Percentiles rank a stretch among this genome's conserved stretches.
Evolutionary conservation across 2,888 invertebrate genomes (phyloP).

Genomic region (Capitulum mitella): DNA sequence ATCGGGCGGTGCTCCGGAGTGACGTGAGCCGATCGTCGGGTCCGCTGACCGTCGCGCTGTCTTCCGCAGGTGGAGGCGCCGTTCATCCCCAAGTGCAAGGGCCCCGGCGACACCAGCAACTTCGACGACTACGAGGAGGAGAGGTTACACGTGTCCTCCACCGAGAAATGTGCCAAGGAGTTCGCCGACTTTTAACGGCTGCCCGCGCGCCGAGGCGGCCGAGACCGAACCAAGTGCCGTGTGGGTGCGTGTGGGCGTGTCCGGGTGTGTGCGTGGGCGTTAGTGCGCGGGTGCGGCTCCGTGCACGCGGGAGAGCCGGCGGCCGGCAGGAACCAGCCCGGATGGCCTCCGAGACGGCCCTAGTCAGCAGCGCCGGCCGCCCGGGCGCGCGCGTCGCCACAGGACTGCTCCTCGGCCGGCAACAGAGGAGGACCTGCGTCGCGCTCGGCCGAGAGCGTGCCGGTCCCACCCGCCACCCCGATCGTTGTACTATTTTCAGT

Average conservation of each 20-base stretch:
- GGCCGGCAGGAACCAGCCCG: neutral
- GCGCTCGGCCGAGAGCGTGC: neutral
- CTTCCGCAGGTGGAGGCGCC: conserved; percentile 93
- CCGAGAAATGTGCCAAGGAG: conserved; percentile 99
- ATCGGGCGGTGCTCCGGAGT: too few relatives aligned
- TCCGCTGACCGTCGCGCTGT: too few relatives aligned
- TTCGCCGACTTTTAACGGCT: conserved; percentile 81
- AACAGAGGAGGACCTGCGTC: too few relatives aligned
- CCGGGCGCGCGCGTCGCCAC: neutral
- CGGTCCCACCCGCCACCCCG: neutral
- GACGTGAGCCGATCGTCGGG: too few relatives aligned
- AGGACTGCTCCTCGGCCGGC: neutral
- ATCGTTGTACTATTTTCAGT: conserved; percentile 4
- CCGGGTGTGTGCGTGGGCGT: too few relatives aligned
- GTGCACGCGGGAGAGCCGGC: neutral
- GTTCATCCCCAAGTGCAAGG: conserved; percentile 97
- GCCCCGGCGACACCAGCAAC: conserved; percentile 98
- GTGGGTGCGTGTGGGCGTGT: neutral
- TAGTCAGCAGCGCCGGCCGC: neutral
- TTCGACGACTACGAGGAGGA: conserved; percentile 99
- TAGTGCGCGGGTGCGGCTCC: too few relatives aligned
- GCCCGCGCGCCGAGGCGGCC: too few relatives aligned
- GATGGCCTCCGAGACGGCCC: neutral
- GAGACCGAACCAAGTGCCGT: conserved; percentile 16
- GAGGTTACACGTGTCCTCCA: conserved; percentile 93